Evolutionary conservation across 2,113 vertebrate genomes (phyloP).

Genomic region (Hyaena hyaena): DNA sequence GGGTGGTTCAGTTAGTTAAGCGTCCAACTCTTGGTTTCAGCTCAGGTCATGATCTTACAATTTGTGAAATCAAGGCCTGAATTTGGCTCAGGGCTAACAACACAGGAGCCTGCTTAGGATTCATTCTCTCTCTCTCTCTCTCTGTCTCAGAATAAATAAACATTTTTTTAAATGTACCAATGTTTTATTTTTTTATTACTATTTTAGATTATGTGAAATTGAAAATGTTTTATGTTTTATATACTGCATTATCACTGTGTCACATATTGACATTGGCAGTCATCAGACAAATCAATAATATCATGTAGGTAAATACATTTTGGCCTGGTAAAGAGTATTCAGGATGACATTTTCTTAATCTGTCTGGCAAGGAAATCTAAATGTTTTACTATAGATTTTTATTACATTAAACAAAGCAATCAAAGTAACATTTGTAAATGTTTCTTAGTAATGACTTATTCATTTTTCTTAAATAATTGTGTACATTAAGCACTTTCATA

Average conservation of each 20-base stretch:
- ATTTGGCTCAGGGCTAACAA: too few species aligned
- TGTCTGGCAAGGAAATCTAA: slow-evolving; percentile 3
- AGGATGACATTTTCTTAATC: not conserved
- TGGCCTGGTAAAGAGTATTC: not conserved
- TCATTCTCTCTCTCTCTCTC: too few species aligned
- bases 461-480: not conserved
- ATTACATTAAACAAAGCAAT: not conserved
- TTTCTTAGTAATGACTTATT: slow-evolving; percentile 20
- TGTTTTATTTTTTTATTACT: not conserved
- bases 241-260: not conserved
- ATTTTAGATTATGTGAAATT: slow-evolving; percentile 1
- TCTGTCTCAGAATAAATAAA: too few species aligned
- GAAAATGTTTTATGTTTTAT: slow-evolving; percentile 28
- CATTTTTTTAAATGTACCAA: not conserved
- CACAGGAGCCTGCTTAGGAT: too few species aligned
- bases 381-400: not conserved
- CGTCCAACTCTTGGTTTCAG: too few species aligned
- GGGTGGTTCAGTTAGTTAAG: too few species aligned
- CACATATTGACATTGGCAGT: not conserved
- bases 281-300: not conserved
- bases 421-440: slow-evolving; percentile 16
- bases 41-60: too few species aligned
- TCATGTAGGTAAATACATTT: not conserved
- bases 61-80: too few species aligned
- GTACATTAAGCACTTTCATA: not conserved